Conservation (phyloP, 2,797 vertebrate genomes). For the Ataeniobius toweri region DNA sequence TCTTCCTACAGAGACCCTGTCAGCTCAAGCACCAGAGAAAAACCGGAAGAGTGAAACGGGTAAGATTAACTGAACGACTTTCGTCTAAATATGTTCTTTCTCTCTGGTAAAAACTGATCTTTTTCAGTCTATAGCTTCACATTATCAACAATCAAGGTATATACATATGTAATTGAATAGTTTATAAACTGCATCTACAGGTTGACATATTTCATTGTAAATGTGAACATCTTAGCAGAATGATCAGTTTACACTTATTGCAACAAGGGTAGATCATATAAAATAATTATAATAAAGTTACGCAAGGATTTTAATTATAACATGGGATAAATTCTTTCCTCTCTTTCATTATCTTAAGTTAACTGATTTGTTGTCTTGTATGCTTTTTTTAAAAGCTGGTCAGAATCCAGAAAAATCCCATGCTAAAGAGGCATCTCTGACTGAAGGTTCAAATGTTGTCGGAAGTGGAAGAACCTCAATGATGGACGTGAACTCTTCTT, state of each 20-base stretch:
- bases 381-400: background rate
- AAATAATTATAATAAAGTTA: background rate
- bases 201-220: background rate
- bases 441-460: background rate
- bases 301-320: background rate
- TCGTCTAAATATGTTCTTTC: background rate
- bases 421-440: background rate
- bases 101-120: background rate
- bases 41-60: background rate
- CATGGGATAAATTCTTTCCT: background rate
- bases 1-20: background rate
- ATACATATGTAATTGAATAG: background rate
- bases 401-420: background rate
- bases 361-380: background rate
- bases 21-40: background rate
- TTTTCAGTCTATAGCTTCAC: background rate
- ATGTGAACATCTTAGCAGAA: background rate
- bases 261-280: background rate
- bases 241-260: background rate
- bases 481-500: background rate
- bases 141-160: no score
- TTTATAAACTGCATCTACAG: background rate
- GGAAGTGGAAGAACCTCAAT: background rate
- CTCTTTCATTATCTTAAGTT: background rate
- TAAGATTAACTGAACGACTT: background rate